Base-by-base conservation (phyloP, 30 jellyfish, hydroid and myxozoan species). In the Sanderia malayensis region DNA sequence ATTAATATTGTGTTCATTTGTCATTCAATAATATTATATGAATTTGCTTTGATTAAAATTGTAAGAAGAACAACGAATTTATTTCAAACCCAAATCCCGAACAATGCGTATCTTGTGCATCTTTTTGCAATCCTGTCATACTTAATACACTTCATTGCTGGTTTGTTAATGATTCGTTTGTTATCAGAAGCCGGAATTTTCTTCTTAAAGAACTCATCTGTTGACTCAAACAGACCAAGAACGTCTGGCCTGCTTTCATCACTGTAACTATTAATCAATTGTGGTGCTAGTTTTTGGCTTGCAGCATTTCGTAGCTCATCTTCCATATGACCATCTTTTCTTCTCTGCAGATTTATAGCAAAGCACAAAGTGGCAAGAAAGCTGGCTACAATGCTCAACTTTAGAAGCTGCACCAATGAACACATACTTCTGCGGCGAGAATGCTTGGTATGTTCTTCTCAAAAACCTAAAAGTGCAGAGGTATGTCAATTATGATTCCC, bases 181-280 rank as follows among this genome's bases (percentile, higher is more conserved):
- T 37, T 34, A 10, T 31, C 31, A 2, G 25, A 19, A 9, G 57
- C 23, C 37, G 34, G 74, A 37, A 13, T 4, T 4, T 37, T 37
- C 41, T 26, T n/a, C 19, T 2, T 47, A 46, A 58, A 74, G 58
- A 55, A 74, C 10, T 76, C 86, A 31, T 74, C 70, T 4, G 53
- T 33, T 44, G 86, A 76, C 74, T 74, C 86, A 53, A 74, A 74
- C 31, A 74, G 58, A 31, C 86, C 86, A 20, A 74, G 64, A 24
- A 58, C 33, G 76, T n/a, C 59, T 18, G 1, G 23, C 31, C 19
- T 58, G 76, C 6, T n/a, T 52, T 41, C n/a, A n/a, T n/a, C n/a
- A n/a, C n/a, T n/a, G n/a, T n/a, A n/a, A n/a, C n/a, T n/a, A n/a
- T n/a, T n/a, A n/a, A n/a, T n/a, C n/a, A n/a, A n/a, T n/a, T n/a